Base-by-base conservation (phyloP, 1,140 invertebrate genomes). In the Anastatus disparis region DNA sequence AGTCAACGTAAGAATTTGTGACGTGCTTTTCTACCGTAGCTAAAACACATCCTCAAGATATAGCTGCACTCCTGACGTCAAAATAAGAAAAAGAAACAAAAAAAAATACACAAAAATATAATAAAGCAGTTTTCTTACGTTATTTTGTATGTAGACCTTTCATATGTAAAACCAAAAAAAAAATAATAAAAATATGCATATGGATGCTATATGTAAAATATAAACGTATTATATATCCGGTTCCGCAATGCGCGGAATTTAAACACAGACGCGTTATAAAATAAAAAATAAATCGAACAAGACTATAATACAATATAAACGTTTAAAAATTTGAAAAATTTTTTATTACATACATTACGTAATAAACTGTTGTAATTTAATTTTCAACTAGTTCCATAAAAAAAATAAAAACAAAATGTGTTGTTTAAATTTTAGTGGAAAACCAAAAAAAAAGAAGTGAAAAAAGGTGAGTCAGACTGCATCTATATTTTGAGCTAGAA, bases 1-100 rank as follows among this genome's bases (percentile, higher is more conserved):
- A 50, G 65, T 64, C 13, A 72, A 46, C n/a, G 66, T n/a, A 71
- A 74, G 66, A 55, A 74, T 71, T 70, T 72, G 69, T 69, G 67
- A 59, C 66, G 66, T 53, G 58, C 55, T 68, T 68, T 68, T 68
- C 52, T 68, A 68, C 31, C 59, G 46, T 42, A 69, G 35, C 52
- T 53, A 69, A 38, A 44, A 52, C n/a, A n/a, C n/a, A n/a, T n/a
- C 24, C 22, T 62, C 46, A 44, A 62, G 44, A 62, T 69, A 44
- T 62, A 52, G 31, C 6, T 62, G 56, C 55, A 69, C 35, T 50
- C 31, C 46, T 61, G 44, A 68, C 44, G 15, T 61, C 12, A 35
- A 58, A 17, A 1, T 12, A 44, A 10, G 22, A 2, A 58, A 24
- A 40, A 48, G 22, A n/a, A n/a, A n/a, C n/a, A n/a, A n/a, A n/a